phyloP scores from a whole-genome alignment of 1,140 invertebrate genomes.

The Drosophila mojavensis region DNA sequence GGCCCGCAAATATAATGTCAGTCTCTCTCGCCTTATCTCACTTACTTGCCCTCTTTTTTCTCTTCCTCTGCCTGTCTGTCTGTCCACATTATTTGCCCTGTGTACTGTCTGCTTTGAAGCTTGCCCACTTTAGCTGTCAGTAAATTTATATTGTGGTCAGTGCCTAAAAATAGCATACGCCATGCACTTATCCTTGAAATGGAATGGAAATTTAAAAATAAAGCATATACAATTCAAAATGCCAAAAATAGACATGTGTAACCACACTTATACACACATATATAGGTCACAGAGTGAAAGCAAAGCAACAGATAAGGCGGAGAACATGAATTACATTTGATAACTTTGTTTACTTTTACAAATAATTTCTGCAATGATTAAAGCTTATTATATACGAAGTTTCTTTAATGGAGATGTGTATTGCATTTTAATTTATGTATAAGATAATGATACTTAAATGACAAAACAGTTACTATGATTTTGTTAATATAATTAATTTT shows the following conservation, averaged over 20 bases:
- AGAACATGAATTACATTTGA: no score
- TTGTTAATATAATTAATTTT: no score
- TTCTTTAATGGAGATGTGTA: no score
- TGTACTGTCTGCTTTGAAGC: conserved; percentile 23
- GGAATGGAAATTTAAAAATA: conserved; percentile 63
- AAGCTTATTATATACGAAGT: no score
- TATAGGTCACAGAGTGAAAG: conserved; percentile 1
- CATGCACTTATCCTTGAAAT: conserved; percentile 56
- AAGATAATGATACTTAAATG: no score
- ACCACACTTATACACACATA: background rate
- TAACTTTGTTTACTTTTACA: no score
- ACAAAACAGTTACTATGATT: no score
- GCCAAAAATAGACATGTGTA: conserved; percentile 55
- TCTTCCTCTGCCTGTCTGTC: conserved; percentile 5
- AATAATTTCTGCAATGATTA: no score
- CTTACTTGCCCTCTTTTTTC: background rate
- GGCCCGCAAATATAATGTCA: conserved; percentile 37
- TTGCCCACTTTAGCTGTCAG: conserved; percentile 15
- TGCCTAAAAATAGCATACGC: conserved; percentile 61
- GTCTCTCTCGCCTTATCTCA: background rate
- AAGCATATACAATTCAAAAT: conserved; percentile 64
- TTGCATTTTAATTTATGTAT: no score
- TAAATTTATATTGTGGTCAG: conserved; percentile 18
- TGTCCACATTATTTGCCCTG: conserved; percentile 17
- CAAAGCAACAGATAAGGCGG: no score